Evolutionary conservation across 2,888 invertebrate genomes (phyloP).

Genomic region (Drosophila falleni): DNA sequence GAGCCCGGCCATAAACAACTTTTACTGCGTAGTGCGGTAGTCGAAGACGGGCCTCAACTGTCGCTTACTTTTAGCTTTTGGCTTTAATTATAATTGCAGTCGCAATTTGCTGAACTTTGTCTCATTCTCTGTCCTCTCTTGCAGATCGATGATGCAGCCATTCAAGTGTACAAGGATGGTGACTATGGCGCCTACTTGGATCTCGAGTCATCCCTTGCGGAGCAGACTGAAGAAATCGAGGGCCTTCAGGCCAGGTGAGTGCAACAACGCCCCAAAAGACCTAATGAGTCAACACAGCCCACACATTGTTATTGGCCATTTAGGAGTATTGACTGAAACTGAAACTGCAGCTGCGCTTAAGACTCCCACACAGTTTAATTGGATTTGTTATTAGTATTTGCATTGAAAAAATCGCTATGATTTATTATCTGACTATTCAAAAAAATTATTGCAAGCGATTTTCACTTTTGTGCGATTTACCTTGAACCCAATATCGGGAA

Average conservation of each 20-base stretch:
- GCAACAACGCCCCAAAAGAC: conserved; percentile 24
- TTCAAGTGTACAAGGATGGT: conserved; percentile 98
- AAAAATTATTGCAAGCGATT: conserved; percentile 42
- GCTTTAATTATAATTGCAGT: conserved; percentile 68
- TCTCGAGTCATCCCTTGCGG: conserved; percentile 97
- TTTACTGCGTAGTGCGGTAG: conserved; percentile 76
- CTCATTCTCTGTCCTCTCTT: conserved; percentile 18
- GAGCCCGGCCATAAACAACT: conserved; percentile 72
- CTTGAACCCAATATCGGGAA: conserved; percentile 63
- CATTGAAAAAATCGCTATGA: conserved; percentile 33
- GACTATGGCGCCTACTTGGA: conserved; percentile 99
- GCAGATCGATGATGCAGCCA: conserved; percentile 97
- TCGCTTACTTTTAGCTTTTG: conserved; percentile 66
- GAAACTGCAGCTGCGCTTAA: conserved; percentile 13
- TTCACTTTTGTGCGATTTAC: conserved; percentile 60
- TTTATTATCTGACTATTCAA: conserved; percentile 25
- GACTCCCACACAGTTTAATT: conserved; percentile 39
- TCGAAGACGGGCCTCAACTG: conserved; percentile 20
- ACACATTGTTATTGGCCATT: conserved; percentile 23
- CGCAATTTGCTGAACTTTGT: conserved; percentile 44
- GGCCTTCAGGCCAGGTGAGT: conserved; percentile 96
- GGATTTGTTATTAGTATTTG: conserved; percentile 16
- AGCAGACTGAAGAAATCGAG: conserved; percentile 99
- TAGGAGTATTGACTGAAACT: conserved; percentile 23
- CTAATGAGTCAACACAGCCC: conserved; percentile 50